phyloP scores from a whole-genome alignment of 2,113 vertebrate genomes.

The Sinocyclocheilus maitianheensis region DNA sequence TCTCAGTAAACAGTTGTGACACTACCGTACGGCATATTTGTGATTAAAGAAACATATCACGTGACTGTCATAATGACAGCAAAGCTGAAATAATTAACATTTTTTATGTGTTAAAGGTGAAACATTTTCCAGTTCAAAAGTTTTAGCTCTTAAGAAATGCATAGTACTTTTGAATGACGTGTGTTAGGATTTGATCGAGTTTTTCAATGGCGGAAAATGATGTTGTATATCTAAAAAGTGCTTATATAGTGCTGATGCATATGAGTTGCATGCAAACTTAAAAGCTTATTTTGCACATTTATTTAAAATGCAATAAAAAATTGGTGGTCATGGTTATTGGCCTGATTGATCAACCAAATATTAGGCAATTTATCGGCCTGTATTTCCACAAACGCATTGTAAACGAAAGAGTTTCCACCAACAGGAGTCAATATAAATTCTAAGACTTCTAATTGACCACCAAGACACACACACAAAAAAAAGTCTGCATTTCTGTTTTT shows the following conservation, averaged over 20 bases:
- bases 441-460: background rate
- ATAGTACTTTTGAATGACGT: background rate
- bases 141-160: conserved; percentile 7
- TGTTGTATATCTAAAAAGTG: too few species aligned
- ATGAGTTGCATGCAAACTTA: background rate
- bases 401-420: background rate
- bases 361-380: background rate
- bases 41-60: conserved; percentile 7
- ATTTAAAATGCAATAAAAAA: background rate
- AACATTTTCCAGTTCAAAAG: background rate
- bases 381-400: background rate
- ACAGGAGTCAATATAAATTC: background rate
- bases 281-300: background rate
- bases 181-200: background rate
- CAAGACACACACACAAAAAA: too few species aligned
- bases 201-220: too few species aligned
- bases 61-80: conserved; percentile 24
- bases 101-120: background rate
- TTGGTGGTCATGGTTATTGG: too few species aligned
- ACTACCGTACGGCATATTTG: conserved; percentile 7
- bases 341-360: background rate
- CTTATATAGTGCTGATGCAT: too few species aligned
- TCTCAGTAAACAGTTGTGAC: conserved; percentile 42
- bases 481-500: background rate
- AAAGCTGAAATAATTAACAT: conserved; percentile 1